A percentile compares a stretch with the other conserved stretches of the same genome.
Evolutionary conservation across 2,113 vertebrate species (phyloP).

Genomic region (Meles meles): DNA sequence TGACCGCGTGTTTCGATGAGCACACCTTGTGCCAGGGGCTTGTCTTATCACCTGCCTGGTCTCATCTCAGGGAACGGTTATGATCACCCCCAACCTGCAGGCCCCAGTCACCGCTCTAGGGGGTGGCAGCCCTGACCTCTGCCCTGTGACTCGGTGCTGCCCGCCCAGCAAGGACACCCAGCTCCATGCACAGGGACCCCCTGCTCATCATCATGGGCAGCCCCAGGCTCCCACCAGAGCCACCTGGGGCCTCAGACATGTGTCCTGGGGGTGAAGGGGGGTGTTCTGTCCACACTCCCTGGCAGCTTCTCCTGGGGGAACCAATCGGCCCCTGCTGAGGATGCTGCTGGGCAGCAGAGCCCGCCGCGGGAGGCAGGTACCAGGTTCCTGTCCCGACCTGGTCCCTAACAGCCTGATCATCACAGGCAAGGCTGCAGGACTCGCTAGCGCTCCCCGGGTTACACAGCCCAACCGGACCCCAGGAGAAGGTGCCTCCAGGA

Average conservation of each 20-base stretch:
- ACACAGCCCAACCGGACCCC: background rate
- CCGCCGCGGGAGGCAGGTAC: background rate
- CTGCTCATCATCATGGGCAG: background rate
- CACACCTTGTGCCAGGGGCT: background rate
- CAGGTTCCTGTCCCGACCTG: background rate
- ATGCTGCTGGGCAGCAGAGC: background rate
- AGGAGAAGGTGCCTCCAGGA: background rate
- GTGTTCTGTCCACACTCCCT: background rate
- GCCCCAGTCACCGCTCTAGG: background rate
- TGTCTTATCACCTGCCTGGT: background rate
- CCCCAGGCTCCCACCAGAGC: background rate
- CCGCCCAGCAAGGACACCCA: background rate
- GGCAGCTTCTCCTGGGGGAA: background rate
- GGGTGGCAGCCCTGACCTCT: background rate
- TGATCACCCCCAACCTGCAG: background rate
- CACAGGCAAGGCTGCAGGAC: background rate
- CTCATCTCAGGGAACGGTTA: background rate
- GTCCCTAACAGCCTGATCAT: background rate
- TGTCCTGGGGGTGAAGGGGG: background rate
- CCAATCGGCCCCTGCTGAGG: background rate
- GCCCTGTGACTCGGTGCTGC: background rate
- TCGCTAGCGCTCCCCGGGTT: rapidly evolving
- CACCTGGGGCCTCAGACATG: background rate
- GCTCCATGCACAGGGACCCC: background rate
- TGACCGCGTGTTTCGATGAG: background rate